phyloP scores from a whole-genome alignment of 2,888 invertebrate genomes.

The Chloroclysta siterata region DNA sequence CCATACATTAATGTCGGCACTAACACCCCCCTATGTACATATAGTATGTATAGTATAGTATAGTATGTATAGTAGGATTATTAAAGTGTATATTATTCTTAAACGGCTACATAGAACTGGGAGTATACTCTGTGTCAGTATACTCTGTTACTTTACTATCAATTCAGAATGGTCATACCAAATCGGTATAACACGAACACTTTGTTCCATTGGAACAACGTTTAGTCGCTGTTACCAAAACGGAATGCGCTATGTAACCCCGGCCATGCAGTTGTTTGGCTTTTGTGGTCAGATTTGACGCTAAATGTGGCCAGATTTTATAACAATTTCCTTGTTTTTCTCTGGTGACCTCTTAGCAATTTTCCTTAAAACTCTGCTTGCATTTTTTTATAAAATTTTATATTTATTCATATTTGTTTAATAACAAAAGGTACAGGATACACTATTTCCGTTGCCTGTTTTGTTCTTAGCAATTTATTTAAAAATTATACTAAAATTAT shows the following conservation, averaged over 20 bases:
- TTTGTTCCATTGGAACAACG: constrained; percentile 22
- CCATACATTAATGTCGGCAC: too few species aligned
- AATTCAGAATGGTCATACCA: constrained; percentile 27
- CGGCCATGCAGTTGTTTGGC: constrained; percentile 10
- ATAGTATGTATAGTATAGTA: too few species aligned
- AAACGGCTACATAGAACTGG: neutral
- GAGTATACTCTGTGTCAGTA: neutral
- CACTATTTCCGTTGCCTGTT: too few species aligned
- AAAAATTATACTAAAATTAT: too few species aligned
- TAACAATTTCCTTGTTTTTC: constrained; percentile 1
- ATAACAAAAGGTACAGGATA: too few species aligned
- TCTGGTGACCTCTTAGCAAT: neutral
- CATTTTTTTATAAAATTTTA: too few species aligned
- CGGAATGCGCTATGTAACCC: constrained; percentile 24
- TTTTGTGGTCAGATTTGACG: constrained; percentile 19
- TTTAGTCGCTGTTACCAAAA: constrained; percentile 24
- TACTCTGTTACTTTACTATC: constrained; percentile 7
- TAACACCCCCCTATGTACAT: too few species aligned
- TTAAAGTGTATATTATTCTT: too few species aligned
- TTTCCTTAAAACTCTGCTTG: too few species aligned
- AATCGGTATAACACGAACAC: constrained; percentile 29
- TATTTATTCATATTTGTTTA: too few species aligned
- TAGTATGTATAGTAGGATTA: too few species aligned
- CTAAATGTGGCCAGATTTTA: constrained; percentile 17
- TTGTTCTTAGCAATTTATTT: too few species aligned